These are phyloP conservation scores for Hystrix brachyura DNA, from an alignment of 2,113 vertebrate species.

Conservation along the genomic window DNA sequence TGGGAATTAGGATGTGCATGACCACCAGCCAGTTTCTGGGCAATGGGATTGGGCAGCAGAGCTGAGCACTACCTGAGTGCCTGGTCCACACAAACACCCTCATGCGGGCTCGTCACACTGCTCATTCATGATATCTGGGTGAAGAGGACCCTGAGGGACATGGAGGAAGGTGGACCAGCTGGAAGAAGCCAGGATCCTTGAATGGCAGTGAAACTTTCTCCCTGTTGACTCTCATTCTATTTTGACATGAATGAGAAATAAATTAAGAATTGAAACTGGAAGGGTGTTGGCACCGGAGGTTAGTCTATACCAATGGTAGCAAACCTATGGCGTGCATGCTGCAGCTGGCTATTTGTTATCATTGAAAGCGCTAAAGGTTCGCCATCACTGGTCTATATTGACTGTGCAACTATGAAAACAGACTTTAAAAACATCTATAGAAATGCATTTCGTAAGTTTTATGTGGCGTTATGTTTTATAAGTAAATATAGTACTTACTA, in stretches of 20 bases:
- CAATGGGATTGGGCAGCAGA: background rate
- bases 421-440: constrained; percentile 1
- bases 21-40: background rate
- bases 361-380: background rate
- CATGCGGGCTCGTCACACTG: background rate
- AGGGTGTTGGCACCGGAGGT: background rate
- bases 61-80: background rate
- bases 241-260: background rate
- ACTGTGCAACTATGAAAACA: background rate
- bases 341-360: background rate
- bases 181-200: background rate
- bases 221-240: background rate
- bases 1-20: background rate
- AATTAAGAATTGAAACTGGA: background rate
- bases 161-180: background rate
- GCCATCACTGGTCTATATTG: background rate
- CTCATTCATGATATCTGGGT: background rate
- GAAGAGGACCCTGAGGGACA: background rate
- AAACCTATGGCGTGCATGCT: background rate
- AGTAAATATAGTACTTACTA: background rate
- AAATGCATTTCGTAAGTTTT: background rate
- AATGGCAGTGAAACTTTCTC: background rate
- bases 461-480: background rate
- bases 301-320: background rate
- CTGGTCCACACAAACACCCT: background rate